Evolutionary conservation across 2,888 invertebrate genomes (phyloP).

Genomic region (Rhyacophila evoluta): DNA sequence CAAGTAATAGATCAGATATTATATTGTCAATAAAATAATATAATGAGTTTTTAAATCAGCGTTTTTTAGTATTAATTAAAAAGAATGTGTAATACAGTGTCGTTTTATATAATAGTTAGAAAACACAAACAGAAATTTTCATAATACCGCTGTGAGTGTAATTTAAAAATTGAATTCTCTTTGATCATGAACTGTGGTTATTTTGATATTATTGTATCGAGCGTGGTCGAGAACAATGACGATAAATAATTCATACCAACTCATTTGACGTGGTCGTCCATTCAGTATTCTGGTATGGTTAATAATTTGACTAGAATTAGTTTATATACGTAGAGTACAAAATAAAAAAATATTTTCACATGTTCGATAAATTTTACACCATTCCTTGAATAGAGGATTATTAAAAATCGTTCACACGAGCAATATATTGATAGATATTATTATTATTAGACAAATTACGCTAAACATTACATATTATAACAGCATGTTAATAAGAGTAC

Average conservation of each 20-base stretch:
- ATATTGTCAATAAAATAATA: no score
- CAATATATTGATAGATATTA: constrained; percentile 11
- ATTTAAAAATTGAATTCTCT: no score
- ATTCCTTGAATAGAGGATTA: constrained; percentile 36
- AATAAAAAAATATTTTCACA: constrained; percentile 50
- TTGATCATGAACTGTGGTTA: no score
- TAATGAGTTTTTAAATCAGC: no score
- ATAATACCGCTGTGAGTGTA: no score
- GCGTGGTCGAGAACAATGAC: no score
- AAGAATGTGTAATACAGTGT: no score
- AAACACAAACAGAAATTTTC: no score
- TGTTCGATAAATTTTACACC: constrained; percentile 38
- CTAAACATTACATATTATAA: constrained; percentile 36
- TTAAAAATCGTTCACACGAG: constrained; percentile 29
- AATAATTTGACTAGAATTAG: constrained; percentile 9
- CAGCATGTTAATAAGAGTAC: constrained; percentile 38
- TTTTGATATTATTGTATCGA: no score
- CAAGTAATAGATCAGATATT: no score
- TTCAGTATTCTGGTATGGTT: not conserved
- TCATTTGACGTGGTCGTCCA: not conserved
- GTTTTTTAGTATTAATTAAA: no score
- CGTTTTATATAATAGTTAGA: no score
- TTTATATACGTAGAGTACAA: constrained; percentile 43
- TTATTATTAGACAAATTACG: constrained; percentile 28
- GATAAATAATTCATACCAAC: constrained; percentile 15